A percentile compares a stretch with the other conserved stretches of the same genome.
Conservation (phyloP, 2,888 invertebrate genomes). For the Lycia hirtaria region DNA sequence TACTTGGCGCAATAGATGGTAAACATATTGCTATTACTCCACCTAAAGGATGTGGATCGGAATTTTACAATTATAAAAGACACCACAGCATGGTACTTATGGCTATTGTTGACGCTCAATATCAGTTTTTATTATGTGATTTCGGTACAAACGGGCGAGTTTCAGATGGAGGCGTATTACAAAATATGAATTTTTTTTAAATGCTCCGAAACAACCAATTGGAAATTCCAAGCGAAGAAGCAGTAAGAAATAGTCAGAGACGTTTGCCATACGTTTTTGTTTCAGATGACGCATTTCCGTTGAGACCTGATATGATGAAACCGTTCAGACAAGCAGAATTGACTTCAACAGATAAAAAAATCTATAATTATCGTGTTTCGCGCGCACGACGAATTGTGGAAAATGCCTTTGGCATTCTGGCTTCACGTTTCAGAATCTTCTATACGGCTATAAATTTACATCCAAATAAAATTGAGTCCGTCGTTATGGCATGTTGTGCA, state of each 20-base stretch:
- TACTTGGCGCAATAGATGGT: conserved; percentile 50
- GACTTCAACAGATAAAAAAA: not conserved
- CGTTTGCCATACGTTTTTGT: conserved; percentile 29
- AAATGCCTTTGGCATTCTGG: conserved; percentile 39
- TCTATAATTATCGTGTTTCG: conserved; percentile 34
- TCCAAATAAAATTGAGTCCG: conserved; percentile 39
- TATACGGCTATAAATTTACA: not conserved
- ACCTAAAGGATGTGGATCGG: conserved; percentile 43
- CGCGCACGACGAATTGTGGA: conserved; percentile 37
- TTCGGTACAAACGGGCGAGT: conserved; percentile 39
- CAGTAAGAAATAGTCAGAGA: conserved; percentile 3
- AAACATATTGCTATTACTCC: conserved; percentile 47
- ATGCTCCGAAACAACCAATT: conserved; percentile 21
- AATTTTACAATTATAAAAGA: conserved; percentile 50
- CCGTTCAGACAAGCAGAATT: not conserved
- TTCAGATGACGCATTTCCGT: conserved; percentile 41
- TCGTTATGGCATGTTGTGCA: not conserved
- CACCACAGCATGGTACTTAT: conserved; percentile 42
- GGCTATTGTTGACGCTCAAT: conserved; percentile 41
- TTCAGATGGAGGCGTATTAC: conserved; percentile 30
- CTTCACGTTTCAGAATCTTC: conserved; percentile 32
- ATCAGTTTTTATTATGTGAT: conserved; percentile 39
- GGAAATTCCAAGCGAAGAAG: conserved; percentile 15
- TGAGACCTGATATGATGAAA: conserved; percentile 7
- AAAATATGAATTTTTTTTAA: conserved; percentile 28